phyloP scores from a whole-genome alignment of 2,888 invertebrate species.

The Biston stratarius region DNA sequence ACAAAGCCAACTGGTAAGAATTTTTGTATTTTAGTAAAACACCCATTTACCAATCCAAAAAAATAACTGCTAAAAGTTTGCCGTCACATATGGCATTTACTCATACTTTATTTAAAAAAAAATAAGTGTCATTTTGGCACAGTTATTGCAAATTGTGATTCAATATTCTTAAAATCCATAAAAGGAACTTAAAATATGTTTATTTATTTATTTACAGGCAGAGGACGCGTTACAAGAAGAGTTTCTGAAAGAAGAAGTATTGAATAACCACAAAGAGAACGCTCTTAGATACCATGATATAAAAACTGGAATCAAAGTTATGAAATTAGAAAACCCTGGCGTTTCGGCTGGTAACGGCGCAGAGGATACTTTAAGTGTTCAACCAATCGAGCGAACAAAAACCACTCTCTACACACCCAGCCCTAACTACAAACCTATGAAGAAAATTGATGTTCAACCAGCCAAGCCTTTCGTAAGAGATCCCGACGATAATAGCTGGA shows the following conservation, averaged over 20 bases:
- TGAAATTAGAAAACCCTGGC: slow-evolving; percentile 9
- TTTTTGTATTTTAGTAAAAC: not conserved
- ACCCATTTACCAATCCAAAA: too few relatives aligned
- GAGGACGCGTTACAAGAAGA: slow-evolving; percentile 75
- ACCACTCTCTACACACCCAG: slow-evolving; percentile 65
- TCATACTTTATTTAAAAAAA: not conserved
- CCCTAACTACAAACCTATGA: slow-evolving; percentile 75
- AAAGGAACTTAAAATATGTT: slow-evolving; percentile 1
- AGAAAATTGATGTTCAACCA: slow-evolving; percentile 75
- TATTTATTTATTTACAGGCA: slow-evolving; percentile 61
- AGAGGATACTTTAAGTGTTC: slow-evolving; percentile 62
- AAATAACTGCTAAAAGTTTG: too few relatives aligned
- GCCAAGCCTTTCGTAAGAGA: slow-evolving; percentile 70
- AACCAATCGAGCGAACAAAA: slow-evolving; percentile 60
- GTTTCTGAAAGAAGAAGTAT: slow-evolving; percentile 64
- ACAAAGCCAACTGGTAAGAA: slow-evolving; percentile 71
- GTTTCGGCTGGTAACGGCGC: not conserved
- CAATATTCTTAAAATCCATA: not conserved
- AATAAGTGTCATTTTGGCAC: not conserved
- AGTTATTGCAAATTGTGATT: not conserved
- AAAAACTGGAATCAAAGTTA: slow-evolving; percentile 24
- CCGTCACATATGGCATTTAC: too few relatives aligned
- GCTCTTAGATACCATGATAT: slow-evolving; percentile 49
- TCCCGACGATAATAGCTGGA: slow-evolving; percentile 82
- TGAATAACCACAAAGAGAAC: slow-evolving; percentile 61